These are phyloP conservation scores for Pluvianellus socialis DNA, from an alignment of 2,113 vertebrate genomes.

Conservation along the genomic window DNA sequence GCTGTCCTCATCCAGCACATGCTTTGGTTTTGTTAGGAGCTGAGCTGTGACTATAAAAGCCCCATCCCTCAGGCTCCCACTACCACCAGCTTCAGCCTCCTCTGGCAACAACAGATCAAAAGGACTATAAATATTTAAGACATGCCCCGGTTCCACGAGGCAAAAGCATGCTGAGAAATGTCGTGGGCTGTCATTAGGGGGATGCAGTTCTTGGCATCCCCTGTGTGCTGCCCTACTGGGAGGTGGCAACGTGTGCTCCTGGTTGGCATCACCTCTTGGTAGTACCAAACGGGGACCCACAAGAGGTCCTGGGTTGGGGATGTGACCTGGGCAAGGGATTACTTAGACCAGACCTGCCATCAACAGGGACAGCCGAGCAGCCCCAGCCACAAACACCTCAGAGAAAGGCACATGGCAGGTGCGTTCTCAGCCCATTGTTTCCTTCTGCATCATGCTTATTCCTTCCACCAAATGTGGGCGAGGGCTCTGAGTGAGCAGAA, in stretches of 20 bases:
- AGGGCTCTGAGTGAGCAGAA: not conserved
- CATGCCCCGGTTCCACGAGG: fast-evolving
- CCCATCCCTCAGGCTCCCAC: not conserved
- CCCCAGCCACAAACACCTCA: not conserved
- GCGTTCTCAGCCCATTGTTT: not conserved
- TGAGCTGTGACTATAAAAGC: not conserved
- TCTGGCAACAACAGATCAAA: not conserved
- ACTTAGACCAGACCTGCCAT: not conserved
- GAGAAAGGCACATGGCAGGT: not conserved
- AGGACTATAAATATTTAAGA: not conserved
- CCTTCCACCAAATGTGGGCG: fast-evolving
- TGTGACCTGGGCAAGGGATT: not conserved
- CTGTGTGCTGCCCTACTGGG: not conserved
- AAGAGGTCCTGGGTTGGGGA: fast-evolving
- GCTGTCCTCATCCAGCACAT: not conserved
- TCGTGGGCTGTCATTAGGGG: fast-evolving
- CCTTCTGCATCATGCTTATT: not conserved
- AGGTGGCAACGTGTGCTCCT: not conserved
- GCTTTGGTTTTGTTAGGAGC: not conserved
- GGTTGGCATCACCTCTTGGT: not conserved
- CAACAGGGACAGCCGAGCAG: fast-evolving
- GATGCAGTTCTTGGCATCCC: fast-evolving
- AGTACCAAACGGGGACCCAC: fast-evolving
- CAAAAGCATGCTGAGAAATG: not conserved
- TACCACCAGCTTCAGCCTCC: not conserved